A percentile compares a stretch with the other conserved stretches of the same genome.
Conservation (phyloP, 23 tunicate species). For the Botrylloides violaceus region DNA sequence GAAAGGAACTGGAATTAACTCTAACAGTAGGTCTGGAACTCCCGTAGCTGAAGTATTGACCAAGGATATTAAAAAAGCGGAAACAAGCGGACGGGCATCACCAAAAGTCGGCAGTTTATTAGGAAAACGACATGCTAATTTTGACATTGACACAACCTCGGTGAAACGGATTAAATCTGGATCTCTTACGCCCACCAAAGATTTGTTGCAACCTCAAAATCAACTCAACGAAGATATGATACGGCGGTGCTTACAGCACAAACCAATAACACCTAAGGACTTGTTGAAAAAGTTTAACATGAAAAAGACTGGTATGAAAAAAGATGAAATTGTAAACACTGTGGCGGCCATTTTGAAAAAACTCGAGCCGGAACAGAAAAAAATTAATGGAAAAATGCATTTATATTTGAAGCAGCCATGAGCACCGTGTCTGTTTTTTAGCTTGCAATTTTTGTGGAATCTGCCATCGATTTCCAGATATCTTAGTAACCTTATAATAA, state of each 20-base stretch:
- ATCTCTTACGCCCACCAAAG: slow-evolving; percentile 41
- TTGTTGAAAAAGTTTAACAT: slow-evolving; percentile 78
- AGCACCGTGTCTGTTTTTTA: too few species aligned
- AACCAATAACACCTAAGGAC: slow-evolving; percentile 84
- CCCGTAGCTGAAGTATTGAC: slow-evolving; percentile 45
- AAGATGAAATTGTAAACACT: slow-evolving; percentile 52
- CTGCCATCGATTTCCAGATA: too few species aligned
- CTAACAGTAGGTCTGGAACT: slow-evolving; percentile 58
- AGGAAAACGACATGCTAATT: slow-evolving; percentile 48
- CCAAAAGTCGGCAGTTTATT: slow-evolving; percentile 34
- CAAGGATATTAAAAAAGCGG: slow-evolving; percentile 40
- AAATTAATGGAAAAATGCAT: slow-evolving; percentile 75
- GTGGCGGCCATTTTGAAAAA: slow-evolving; percentile 54
- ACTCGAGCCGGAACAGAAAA: slow-evolving; percentile 57
- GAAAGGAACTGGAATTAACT: slow-evolving; percentile 31
- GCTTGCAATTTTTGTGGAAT: too few species aligned
- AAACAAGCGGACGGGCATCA: slow-evolving; percentile 19
- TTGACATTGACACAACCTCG: slow-evolving; percentile 12
- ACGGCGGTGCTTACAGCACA: slow-evolving; percentile 49
- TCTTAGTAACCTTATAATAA: too few species aligned
- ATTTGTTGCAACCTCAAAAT: slow-evolving; percentile 17
- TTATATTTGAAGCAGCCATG: slow-evolving; percentile 35
- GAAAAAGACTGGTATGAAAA: slow-evolving; percentile 64
- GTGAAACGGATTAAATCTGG: slow-evolving; percentile 45
- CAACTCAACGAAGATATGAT: slow-evolving; percentile 66